Base-by-base conservation (phyloP, 2,888 invertebrate genomes). In the Automeris io region DNA sequence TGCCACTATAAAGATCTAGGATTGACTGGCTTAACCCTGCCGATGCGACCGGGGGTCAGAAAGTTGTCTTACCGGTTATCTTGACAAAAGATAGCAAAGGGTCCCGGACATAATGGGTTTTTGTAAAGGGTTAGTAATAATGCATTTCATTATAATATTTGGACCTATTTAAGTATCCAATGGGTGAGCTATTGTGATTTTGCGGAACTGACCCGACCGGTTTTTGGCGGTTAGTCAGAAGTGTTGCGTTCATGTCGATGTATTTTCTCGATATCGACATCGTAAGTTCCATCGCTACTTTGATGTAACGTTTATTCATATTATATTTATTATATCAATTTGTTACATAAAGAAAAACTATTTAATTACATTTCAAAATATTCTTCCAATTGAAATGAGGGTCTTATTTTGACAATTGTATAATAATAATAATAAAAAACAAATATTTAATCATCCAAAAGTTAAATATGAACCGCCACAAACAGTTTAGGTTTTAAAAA, bases 91-190 rank as follows among this genome's bases (percentile, higher is more conserved):
- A 58, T 57, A 55, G 49, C 43, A 52, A 70, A 76, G 83, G 83
- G 83, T 78, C 68, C 70, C 78, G 85, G 83, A 81, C 85, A 82
- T 26, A 70, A 62, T 79, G 71, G 13, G 63, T 68, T 60, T 60
- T 61, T 69, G 66, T 61, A 63, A 64, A 63, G 63, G 59, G 54
- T 57, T 66, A 70, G 73, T 77, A 82, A 82, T 81, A 78, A 62
- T 61, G 65, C 57, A 68, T 64, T 66, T 60, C 68, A 82, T 82
- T 83, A 80, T 83, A 77, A 81, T 83, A 71, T 83, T 83, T 83
- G 83, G 85, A 83, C 83, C 83, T 83, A 85, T 85, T 86, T 86
- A 80, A 85, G 81, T 86, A 85, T 80, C 85, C 81, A 78, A 61
- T 74, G 80, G 77, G 75, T 70, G 44, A 55, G 49, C 74, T 72